Evolutionary conservation across 2,888 invertebrate genomes (phyloP).

Genomic region (Watsonalla cultraria): DNA sequence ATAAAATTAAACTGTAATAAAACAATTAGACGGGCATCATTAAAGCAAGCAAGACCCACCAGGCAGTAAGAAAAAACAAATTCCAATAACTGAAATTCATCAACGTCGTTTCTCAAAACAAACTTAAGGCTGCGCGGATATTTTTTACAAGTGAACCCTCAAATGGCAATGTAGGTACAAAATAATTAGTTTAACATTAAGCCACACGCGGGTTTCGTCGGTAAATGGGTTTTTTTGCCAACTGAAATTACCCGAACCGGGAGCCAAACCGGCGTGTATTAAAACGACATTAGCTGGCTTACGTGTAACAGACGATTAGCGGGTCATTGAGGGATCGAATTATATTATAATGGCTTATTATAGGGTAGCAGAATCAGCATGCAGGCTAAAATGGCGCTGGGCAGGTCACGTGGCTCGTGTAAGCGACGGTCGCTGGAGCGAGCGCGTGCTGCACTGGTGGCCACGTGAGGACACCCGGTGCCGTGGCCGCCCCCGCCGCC

Average conservation of each 20-base stretch:
- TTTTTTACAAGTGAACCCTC: conserved; percentile 14
- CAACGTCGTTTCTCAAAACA: conserved; percentile 4
- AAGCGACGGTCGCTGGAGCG: no score
- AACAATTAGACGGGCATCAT: no score
- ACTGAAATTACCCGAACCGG: conserved; percentile 53
- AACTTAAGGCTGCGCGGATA: conserved; percentile 7
- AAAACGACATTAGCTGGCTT: conserved; percentile 63
- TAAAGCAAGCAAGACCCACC: neutral
- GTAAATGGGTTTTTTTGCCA: conserved; percentile 58
- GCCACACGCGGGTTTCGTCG: conserved; percentile 43
- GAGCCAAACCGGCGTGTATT: conserved; percentile 47
- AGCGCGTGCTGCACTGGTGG: no score
- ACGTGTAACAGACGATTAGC: conserved; percentile 49
- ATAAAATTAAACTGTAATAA: no score
- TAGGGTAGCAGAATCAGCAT: no score
- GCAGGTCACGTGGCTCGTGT: no score
- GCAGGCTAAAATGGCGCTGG: no score
- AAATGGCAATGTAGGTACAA: conserved; percentile 29
- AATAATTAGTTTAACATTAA: conserved; percentile 64
- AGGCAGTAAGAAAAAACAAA: neutral
- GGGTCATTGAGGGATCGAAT: conserved; percentile 27
- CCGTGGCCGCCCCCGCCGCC: no score
- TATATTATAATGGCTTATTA: conserved; percentile 18
- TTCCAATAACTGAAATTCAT: conserved; percentile 5
- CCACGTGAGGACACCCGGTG: no score